Evolutionary conservation across 2,113 vertebrate genomes (phyloP).

Genomic region (Butastur rufipennis): DNA sequence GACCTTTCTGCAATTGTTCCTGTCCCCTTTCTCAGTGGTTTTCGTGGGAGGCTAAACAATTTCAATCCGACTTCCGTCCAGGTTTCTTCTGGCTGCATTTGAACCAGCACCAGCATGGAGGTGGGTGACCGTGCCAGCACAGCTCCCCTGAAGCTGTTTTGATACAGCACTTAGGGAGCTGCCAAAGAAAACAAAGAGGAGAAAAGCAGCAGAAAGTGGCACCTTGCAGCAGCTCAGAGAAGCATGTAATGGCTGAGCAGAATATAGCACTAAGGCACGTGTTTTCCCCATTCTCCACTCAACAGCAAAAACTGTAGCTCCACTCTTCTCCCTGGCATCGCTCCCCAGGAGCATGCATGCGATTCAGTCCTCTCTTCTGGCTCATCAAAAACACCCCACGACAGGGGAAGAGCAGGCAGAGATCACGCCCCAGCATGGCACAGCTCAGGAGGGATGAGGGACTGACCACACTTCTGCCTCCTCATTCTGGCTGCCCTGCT

Average conservation of each 20-base stretch:
- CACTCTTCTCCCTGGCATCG: slow-evolving; percentile 37
- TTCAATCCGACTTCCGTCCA: background rate
- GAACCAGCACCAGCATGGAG: slow-evolving; percentile 14
- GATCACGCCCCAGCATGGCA: background rate
- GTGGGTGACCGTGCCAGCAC: slow-evolving; percentile 18
- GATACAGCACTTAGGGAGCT: slow-evolving; percentile 31
- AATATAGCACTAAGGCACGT: background rate
- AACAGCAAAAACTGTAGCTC: slow-evolving; percentile 33
- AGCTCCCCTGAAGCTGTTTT: slow-evolving; percentile 37
- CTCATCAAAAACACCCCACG: background rate
- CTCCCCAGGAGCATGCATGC: background rate
- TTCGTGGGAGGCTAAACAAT: slow-evolving; percentile 5
- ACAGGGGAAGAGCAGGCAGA: background rate
- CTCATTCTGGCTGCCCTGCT: background rate
- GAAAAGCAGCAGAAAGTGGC: slow-evolving; percentile 38
- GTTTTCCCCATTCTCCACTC: slow-evolving; percentile 42
- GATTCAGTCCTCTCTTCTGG: background rate
- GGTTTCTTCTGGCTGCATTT: slow-evolving; percentile 19
- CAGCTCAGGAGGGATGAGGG: background rate
- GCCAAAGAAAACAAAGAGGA: slow-evolving; percentile 62
- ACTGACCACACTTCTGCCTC: background rate
- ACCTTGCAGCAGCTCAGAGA: slow-evolving; percentile 60
- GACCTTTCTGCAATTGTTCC: background rate
- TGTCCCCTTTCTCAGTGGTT: background rate
- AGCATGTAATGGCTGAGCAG: slow-evolving; percentile 38